Base-by-base conservation (phyloP, 2,888 invertebrate species). In the Antheraea assamensis region DNA sequence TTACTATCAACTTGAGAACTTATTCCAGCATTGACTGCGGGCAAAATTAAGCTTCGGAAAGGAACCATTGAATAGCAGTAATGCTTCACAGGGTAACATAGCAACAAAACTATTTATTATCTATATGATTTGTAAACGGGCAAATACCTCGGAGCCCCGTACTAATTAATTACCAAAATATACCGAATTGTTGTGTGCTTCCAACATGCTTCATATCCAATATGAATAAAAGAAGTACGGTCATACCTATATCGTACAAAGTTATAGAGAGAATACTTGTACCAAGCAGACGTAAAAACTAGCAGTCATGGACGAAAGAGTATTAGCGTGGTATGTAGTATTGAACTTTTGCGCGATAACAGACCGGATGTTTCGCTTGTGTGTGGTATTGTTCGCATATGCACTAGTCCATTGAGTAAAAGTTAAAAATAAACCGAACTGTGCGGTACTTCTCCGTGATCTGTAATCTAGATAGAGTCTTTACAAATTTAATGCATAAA, bases 301-400 rank as follows among this genome's bases (percentile, higher is more conserved):
- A 81, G 80, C 77, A 80, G 85, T 85, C 88, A 90, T 88, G 87
- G 85, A 87, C 83, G 81, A 83, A 42, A 81, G 84, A 84, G 88
- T 86, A 27, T 64, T 30, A 64, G 17, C 27, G 30, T 87, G 84
- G 84, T 83, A 80, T 79, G 81, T 84, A 86, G 85, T 85, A 85
- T 88, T 83, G 82, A 87, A 90, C 85, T 88, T 87, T 88, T 85
- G 79, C 81, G 82, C 88, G 92, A 93, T 92, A 92, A 89, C 88
- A 78, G 78, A 81, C 90, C 93, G 93, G 92, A 93, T 92, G 92
- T 92, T 92, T 92, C 87, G 83, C 85, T n/a, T 85, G 87, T 87
- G 87, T 88, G 89, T 88, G 86, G 88, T 85, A 92, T 92, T 92
- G 92, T 92, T 90, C 86, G 78, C 80, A 84, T 35, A 27, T 64